phyloP scores from a whole-genome alignment of 2,113 vertebrate species.

The Dasyurus viverrinus region DNA sequence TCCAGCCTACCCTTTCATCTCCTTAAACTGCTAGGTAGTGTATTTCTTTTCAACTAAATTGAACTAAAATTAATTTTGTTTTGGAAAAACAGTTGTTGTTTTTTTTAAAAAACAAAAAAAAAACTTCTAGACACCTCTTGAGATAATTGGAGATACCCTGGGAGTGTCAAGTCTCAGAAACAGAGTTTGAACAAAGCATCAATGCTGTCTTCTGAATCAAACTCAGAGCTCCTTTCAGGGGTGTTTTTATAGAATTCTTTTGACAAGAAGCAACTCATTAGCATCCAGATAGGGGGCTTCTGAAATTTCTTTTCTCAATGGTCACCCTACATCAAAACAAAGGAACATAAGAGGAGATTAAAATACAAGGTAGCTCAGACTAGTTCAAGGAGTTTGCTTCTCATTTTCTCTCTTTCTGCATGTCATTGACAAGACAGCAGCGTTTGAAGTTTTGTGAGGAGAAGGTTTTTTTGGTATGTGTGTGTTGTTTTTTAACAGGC shows the following conservation, averaged over 20 bases:
- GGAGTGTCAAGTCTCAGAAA: slow-evolving; percentile 47
- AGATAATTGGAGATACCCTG: slow-evolving; percentile 55
- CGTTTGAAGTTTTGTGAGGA: slow-evolving; percentile 51
- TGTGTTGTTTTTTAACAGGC: not conserved
- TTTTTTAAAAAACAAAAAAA: not conserved
- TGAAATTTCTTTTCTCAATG: slow-evolving; percentile 58
- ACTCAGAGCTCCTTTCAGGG: slow-evolving; percentile 52
- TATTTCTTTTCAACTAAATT: slow-evolving; percentile 37
- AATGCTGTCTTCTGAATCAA: slow-evolving; percentile 55
- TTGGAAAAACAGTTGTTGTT: slow-evolving; percentile 38
- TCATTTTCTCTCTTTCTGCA: slow-evolving; percentile 23
- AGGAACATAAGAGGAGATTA: slow-evolving; percentile 27
- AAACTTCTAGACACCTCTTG: slow-evolving; percentile 39
- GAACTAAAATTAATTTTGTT: slow-evolving; percentile 53
- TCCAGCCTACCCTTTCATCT: slow-evolving; percentile 24
- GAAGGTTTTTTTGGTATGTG: not conserved
- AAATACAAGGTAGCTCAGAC: not conserved
- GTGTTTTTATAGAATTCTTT: slow-evolving; percentile 49
- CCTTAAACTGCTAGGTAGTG: not conserved
- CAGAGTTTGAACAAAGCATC: not conserved
- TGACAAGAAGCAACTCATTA: slow-evolving; percentile 70
- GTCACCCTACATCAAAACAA: slow-evolving; percentile 61
- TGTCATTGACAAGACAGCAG: slow-evolving; percentile 40
- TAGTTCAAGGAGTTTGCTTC: slow-evolving; percentile 41
- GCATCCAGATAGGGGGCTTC: slow-evolving; percentile 39